phyloP scores from a whole-genome alignment of 1,140 invertebrate genomes.

The Bradynema listronoti region DNA sequence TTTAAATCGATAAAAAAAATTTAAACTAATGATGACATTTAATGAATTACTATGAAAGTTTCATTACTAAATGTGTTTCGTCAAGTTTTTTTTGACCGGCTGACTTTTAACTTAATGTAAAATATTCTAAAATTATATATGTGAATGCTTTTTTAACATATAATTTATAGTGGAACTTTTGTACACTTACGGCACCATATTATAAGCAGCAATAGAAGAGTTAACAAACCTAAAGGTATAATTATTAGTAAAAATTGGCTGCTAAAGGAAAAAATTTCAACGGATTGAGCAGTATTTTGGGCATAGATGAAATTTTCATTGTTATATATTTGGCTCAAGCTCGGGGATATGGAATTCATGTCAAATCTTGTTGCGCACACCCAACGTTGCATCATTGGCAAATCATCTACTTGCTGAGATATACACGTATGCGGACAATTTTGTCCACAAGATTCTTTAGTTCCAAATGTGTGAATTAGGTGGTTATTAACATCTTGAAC shows the following conservation, averaged over 20 bases:
- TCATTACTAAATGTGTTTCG: not conserved
- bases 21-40: not conserved
- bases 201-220: conserved; percentile 13
- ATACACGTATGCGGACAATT: conserved; percentile 23
- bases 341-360: conserved; percentile 4
- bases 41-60: conserved; percentile 9
- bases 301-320: not conserved
- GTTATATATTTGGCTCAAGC: not conserved
- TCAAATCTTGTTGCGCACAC: conserved; percentile 15
- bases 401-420: conserved; percentile 20
- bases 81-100: not conserved
- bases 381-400: conserved; percentile 33
- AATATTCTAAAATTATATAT: not conserved
- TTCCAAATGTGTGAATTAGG: conserved; percentile 28
- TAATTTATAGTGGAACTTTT: not conserved
- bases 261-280: conserved; percentile 8
- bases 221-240: conserved; percentile 9
- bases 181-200: not conserved
- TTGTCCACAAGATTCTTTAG: conserved; percentile 11
- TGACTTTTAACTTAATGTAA: not conserved
- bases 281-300: not conserved
- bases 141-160: not conserved
- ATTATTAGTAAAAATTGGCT: conserved; percentile 14
- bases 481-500: too few species aligned
- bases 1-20: conserved; percentile 3